Evolutionary conservation across 2,113 vertebrate genomes (phyloP), one percentile per base, ranked within the genome.

Genomic region (Colossoma macropomum): DNA sequence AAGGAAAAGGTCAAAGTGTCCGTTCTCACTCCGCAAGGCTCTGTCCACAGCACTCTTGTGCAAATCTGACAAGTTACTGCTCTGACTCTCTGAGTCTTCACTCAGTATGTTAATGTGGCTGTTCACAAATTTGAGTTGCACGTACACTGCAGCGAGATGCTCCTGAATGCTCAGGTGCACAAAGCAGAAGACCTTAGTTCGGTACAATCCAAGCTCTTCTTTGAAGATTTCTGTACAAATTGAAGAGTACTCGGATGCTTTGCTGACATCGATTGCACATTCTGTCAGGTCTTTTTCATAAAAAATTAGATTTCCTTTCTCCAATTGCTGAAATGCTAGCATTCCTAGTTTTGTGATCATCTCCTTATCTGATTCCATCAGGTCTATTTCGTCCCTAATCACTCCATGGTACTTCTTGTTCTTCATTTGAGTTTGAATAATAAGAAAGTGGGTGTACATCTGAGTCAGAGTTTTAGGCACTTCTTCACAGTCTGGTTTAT

Each of bases 151-250:
- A n/a, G 83, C 83, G 16, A 84, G 72, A 17, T 79, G 71, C 60
- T 84, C 83, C 83, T 84, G 83, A 75, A 84, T 79, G 25, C 83
- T 84, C 60, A 84, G 60, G 16, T 84, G 83, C 21, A 84, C 75
- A 80, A 84, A 84, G 34, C 83, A 84, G 45, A 79, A 84, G 59
- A 84, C 77, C 62, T 28, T 80, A 30, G 66, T 60, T 21, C 50
- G n/a, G 62, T 79, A 80, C 59, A 84, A 59, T 12, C 70, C 77
- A 30, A 25, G 73, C 68, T 84, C 83, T 60, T 84, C 83, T 69
- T 54, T 74, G 62, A 84, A 84, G 11, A 84, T 84, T 50, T 84
- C 70, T 41, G 83, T 84, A 77, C 83, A 84, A 21, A 84, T 75
- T 17, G 70, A 62, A 69, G 83, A 84, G 48, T 80, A 79, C 23